Evolutionary conservation across 2,113 vertebrate species (phyloP), one percentile per base, ranked within the genome.

Genomic region (Gambusia affinis): DNA sequence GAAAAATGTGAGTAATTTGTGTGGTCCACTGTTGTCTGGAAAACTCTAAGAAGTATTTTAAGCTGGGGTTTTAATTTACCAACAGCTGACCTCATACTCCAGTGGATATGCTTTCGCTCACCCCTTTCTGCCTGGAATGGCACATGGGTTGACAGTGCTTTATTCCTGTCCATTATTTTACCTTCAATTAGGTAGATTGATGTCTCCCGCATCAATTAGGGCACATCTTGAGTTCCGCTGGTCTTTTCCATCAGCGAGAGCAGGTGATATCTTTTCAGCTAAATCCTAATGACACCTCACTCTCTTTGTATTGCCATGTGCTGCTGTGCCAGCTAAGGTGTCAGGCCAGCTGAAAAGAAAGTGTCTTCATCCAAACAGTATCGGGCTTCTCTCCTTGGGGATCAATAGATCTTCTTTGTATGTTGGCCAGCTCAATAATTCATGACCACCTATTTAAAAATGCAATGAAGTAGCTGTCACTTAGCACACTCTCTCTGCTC

Each of bases 311-410:
- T 83, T 54, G 60, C 84, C 87, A 73, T 84, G 91, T 87, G 88
- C 81, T 66, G 60, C 70, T 24, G 73, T 87, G 89, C 89, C 92
- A 92, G 91, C 89, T 94, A 87, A 81, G 86, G 91, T 95, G 93
- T 95, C 93, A 86, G 63, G 42, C 72, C 70, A 78, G 67, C 88
- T 95, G 90, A 95, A 95, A 94, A 95, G 94, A 95, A 95, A 95
- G 94, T 95, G 94, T 95, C 91, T 77, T 57, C 61, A 73, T 84
- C 83, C 84, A 76, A 70, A 54, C 82, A 76, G 85, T 91, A 92
- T 94, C 93, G 73, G 77, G 71, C 92, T 84, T 82, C 93, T 90
- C 85, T 80, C 91, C 79, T 75, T 3, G 1, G 80, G 85, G 90
- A 94, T 92, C 90, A 84, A 83, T 92, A 79, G 85, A 76, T 47